Conservation (phyloP, 2,888 invertebrate genomes). For the Platycheirus rosarum region DNA sequence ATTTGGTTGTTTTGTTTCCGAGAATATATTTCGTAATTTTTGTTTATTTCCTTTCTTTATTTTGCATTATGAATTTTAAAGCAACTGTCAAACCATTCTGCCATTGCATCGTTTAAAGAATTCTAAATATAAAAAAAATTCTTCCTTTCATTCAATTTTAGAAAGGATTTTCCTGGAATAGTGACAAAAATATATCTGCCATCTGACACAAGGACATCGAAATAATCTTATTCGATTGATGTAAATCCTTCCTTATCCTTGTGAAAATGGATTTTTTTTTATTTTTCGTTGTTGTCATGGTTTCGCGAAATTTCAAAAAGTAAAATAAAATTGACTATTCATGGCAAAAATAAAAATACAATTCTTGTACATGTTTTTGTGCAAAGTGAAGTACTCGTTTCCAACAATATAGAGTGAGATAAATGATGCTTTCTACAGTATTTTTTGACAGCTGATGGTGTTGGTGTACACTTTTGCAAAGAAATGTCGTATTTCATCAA, state of each 20-base stretch:
- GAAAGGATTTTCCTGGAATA: no score
- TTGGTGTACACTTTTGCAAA: background rate
- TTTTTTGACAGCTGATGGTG: background rate
- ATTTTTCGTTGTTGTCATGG: background rate
- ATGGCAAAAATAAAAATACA: background rate
- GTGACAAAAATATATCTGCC: constrained; percentile 18
- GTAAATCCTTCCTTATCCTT: constrained; percentile 13
- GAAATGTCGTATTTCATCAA: background rate
- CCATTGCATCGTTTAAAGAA: background rate
- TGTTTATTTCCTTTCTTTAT: background rate
- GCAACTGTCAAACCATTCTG: background rate
- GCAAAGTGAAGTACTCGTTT: constrained; percentile 2
- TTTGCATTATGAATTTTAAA: background rate
- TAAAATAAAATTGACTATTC: constrained; percentile 2
- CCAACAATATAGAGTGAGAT: constrained; percentile 7
- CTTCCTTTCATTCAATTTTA: no score
- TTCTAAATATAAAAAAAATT: background rate
- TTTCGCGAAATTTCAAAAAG: background rate
- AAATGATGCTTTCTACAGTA: constrained; percentile 8
- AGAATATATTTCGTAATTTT: background rate
- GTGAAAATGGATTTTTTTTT: background rate
- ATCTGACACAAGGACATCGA: constrained; percentile 10
- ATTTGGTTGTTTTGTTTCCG: no score
- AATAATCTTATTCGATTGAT: constrained; percentile 30
- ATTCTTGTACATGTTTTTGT: background rate